phyloP scores from a whole-genome alignment of 2,113 vertebrate genomes.

The Megalops atlanticus region DNA sequence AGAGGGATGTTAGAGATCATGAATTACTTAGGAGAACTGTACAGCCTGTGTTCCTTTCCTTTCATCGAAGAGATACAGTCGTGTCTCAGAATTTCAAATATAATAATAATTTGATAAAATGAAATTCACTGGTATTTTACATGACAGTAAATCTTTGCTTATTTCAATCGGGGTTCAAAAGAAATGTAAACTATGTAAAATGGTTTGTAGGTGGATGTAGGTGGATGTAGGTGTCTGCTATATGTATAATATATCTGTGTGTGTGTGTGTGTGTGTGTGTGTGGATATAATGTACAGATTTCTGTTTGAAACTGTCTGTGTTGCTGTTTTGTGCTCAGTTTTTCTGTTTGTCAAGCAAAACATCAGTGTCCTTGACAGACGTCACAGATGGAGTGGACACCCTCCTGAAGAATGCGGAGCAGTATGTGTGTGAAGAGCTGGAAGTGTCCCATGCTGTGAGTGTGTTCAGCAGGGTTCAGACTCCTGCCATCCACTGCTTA shows the following conservation, averaged over 20 bases:
- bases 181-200: neutral
- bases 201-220: neutral
- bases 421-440: constrained; percentile 66
- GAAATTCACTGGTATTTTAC: too few species aligned
- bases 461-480: constrained; percentile 13
- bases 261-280: neutral
- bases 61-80: too few species aligned
- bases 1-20: too few species aligned
- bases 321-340: constrained; percentile 45
- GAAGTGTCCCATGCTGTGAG: constrained; percentile 64
- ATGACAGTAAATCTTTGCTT: too few species aligned
- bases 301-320: too few species aligned
- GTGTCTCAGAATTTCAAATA: too few species aligned
- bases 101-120: neutral
- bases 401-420: constrained; percentile 63
- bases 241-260: neutral
- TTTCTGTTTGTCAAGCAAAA: constrained; percentile 62
- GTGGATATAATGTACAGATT: neutral
- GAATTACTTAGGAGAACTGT: too few species aligned
- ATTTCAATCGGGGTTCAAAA: too few species aligned
- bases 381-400: constrained; percentile 51
- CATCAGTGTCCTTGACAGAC: constrained; percentile 47
- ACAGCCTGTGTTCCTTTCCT: too few species aligned
- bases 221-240: neutral
- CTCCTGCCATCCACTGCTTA: neutral